These are phyloP conservation scores for Nomada flava DNA, from an alignment of 2,888 invertebrate species.

Conservation along the genomic window DNA sequence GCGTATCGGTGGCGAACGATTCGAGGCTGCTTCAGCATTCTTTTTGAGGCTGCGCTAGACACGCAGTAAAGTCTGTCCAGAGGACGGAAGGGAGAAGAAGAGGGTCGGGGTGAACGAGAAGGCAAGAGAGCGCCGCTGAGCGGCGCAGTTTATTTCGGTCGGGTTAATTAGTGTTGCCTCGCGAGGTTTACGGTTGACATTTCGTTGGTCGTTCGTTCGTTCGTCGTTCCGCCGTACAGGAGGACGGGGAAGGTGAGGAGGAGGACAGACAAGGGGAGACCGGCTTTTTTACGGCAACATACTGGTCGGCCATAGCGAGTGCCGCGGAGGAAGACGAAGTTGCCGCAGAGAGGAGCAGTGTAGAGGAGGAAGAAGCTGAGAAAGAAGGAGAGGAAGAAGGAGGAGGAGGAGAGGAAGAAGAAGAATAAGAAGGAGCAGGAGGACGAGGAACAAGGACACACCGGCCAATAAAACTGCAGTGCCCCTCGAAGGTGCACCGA, in stretches of 20 bases:
- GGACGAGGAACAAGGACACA: constrained; percentile 68
- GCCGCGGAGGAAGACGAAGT: constrained; percentile 67
- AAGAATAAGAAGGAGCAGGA: constrained; percentile 49
- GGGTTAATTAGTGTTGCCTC: constrained; percentile 84
- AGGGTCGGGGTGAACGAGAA: constrained; percentile 41
- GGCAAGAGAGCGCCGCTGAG: constrained; percentile 68
- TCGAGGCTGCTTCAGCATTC: constrained; percentile 40
- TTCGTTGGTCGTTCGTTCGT: constrained; percentile 79
- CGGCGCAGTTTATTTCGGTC: constrained; percentile 83
- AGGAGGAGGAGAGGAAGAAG: constrained; percentile 42
- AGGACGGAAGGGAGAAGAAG: constrained; percentile 41
- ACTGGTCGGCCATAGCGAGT: constrained; percentile 79
- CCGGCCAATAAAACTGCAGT: constrained; percentile 77
- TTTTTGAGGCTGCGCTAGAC: constrained; percentile 47
- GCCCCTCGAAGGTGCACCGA: constrained; percentile 69
- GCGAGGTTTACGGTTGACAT: constrained; percentile 84
- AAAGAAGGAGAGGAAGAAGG: constrained; percentile 50
- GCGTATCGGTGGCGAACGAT: constrained; percentile 16
- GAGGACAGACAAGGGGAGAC: constrained; percentile 71
- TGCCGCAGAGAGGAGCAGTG: constrained; percentile 45
- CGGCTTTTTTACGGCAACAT: constrained; percentile 81
- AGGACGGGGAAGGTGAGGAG: constrained; percentile 61
- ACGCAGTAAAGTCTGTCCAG: constrained; percentile 30
- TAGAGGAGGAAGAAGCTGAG: constrained; percentile 27
- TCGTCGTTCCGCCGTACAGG: constrained; percentile 69